Evolutionary conservation across 2,113 vertebrate species (phyloP), one percentile per base, ranked within the genome.

Genomic region (Panthera uncia): DNA sequence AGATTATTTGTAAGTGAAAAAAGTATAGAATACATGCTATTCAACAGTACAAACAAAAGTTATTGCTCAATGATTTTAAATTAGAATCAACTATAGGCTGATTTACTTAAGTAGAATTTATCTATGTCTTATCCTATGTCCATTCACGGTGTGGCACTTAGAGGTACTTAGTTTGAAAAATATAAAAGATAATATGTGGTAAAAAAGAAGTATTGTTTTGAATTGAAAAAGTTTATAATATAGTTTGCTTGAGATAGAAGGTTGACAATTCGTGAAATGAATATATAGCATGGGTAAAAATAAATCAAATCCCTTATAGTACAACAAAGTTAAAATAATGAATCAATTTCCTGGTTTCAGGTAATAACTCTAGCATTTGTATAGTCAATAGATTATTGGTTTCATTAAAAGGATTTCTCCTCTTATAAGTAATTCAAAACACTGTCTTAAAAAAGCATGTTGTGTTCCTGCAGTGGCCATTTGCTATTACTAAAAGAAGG

Each of bases 341-440:
- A 79, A 71, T 29, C 31, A 41, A 38, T 50, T 66, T 27, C 38
- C 92, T 81, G 82, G 4, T 89, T 87, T 97, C 52, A 89, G 50
- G 23, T 55, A 65, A 41, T 76, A 63, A 83, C 25, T 52, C 41
- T 82, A 65, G 21, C 65, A 8, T 89, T 74, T 93, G 15, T 94
- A 78, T 27, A 89, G 13, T 79, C 55, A 87, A 4, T 84, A 87
- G n/a, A n/a, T 82, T 89, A 61, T 66, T 48, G 7, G 19, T 73
- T 94, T 91, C 33, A 92, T 65, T 80, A 66, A 91, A 95, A 91
- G 55, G 63, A 41, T 25, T 52, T 94, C 91, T 95, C 4, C 31
- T 55, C 38, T 86, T 83, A 92, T 68, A 91, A 89, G 14, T 92
- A 93, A 68, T 71, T 97, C 31, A 95, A 89, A 95, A 52, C 0